Percentiles rank a stretch among this genome's conserved stretches.
These are phyloP conservation scores for Nycticryphes semicollaris DNA, from an alignment of 2,113 vertebrate species.

Conservation along the genomic window DNA sequence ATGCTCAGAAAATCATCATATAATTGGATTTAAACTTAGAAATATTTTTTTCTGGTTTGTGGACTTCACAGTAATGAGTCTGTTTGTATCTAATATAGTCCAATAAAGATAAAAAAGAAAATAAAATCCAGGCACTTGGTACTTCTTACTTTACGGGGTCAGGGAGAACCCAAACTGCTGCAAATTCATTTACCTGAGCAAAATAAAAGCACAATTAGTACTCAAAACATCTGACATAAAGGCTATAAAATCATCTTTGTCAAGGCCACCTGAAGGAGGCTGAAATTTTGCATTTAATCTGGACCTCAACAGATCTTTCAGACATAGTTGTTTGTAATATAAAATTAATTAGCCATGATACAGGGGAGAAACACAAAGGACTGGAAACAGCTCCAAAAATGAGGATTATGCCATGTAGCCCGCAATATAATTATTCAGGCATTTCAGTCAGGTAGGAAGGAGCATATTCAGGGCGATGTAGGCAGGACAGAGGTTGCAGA, in stretches of 20 bases:
- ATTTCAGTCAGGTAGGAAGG: not conserved
- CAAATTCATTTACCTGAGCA: not conserved
- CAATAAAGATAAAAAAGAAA: not conserved
- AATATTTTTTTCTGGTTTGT: constrained; percentile 10
- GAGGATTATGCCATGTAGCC: not conserved
- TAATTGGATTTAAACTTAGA: constrained; percentile 33
- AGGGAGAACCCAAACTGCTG: not conserved
- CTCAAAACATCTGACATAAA: not conserved
- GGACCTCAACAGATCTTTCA: not conserved
- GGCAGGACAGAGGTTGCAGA: not conserved
- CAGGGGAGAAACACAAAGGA: not conserved
- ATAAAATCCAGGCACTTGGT: not conserved
- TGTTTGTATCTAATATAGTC: not conserved
- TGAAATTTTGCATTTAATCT: not conserved
- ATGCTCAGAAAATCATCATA: not conserved
- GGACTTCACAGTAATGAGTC: not conserved
- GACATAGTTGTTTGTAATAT: not conserved
- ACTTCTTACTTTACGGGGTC: not conserved
- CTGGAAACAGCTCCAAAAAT: not conserved
- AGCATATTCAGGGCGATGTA: not conserved
- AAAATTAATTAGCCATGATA: constrained; percentile 14
- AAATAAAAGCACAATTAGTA: not conserved
- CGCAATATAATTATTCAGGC: not conserved
- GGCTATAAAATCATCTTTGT: not conserved
- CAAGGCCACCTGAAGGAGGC: not conserved